Base-by-base conservation (phyloP, 1,140 invertebrate genomes). In the Sminthurides bifidus region DNA sequence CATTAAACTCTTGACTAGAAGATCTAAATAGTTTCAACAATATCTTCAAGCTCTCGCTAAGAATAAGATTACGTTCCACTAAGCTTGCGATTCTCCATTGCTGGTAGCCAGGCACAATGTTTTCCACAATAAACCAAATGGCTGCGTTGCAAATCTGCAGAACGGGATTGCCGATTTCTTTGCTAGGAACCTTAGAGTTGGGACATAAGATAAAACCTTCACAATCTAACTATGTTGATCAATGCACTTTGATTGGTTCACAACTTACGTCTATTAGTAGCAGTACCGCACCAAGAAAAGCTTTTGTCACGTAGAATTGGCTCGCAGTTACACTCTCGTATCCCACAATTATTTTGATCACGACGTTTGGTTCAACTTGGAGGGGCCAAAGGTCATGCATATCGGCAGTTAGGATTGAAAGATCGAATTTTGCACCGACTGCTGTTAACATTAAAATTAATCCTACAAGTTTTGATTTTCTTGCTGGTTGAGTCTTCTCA, bases 61-160 rank as follows among this genome's bases (percentile, higher is more conserved):
- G 38, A 31, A 60, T 52, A 14, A 52, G 27, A 53, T 52, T 29
- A 19, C 48, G 44, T 1, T 37, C 31, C 19, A 33, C 29, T 19
- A 27, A 27, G 24, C 17, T 17, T 1, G 17, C 17, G n/a, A 56
- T 37, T 29, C 54, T 30, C 60, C 60, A 62, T 17, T 40, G 48
- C 4, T 31, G 27, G 50, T 52, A 62, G 0, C 48, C 27, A 0
- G 40, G 41, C 14, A 56, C 45, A 50, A 62, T 54, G 35, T 62
- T 59, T 45, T 62, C 56, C n/a, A 53, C 21, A 5, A 62, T n/a
- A 30, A 62, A 62, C 15, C 19, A 21, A 52, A 60, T 29, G 8
- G 33, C 23, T n/a, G 14, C 8, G 24, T 26, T 14, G 41, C 44
- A 56, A 6, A 50, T 29, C 8, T 41, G 33, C 17, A 3, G 50